A percentile compares a stretch with the other conserved stretches of the same genome.
Evolutionary conservation across 2,797 vertebrate genomes (phyloP).

Genomic region (Avahi laniger): DNA sequence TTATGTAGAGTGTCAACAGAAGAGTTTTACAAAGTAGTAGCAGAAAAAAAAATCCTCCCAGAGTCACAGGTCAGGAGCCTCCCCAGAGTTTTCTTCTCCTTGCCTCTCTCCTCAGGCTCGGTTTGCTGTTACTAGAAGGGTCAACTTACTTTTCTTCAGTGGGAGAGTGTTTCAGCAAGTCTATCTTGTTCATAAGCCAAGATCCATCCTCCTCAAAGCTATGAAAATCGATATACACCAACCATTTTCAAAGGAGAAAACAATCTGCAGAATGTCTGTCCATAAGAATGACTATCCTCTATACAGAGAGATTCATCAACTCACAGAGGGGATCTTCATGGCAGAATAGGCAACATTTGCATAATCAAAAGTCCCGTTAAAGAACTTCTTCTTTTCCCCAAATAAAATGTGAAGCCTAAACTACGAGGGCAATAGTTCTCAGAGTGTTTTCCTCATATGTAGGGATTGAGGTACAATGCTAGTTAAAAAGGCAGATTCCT

Average conservation of each 20-base stretch:
- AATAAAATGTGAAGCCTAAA: not conserved
- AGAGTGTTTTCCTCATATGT: not conserved
- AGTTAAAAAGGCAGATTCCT: slow-evolving; percentile 21
- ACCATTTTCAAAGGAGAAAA: not conserved
- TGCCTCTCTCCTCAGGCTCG: not conserved
- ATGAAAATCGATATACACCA: not conserved
- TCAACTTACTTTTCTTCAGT: not conserved
- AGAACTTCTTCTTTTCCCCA: not conserved
- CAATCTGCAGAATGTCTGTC: not conserved
- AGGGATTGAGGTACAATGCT: not conserved
- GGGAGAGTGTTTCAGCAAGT: not conserved
- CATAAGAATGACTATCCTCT: not conserved
- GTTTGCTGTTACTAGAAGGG: not conserved
- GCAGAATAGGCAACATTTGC: not conserved
- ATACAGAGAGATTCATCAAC: not conserved
- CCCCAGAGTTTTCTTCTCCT: not conserved
- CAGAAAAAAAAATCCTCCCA: not conserved
- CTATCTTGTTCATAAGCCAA: not conserved
- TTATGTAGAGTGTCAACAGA: not conserved
- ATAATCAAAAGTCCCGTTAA: not conserved
- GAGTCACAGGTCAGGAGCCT: not conserved
- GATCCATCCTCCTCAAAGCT: not conserved
- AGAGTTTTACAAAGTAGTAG: not conserved
- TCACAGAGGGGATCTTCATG: not conserved
- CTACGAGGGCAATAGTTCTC: not conserved